These are phyloP conservation scores for Lamprotornis superbus DNA, from an alignment of 2,113 vertebrate species.

Conservation along the genomic window DNA sequence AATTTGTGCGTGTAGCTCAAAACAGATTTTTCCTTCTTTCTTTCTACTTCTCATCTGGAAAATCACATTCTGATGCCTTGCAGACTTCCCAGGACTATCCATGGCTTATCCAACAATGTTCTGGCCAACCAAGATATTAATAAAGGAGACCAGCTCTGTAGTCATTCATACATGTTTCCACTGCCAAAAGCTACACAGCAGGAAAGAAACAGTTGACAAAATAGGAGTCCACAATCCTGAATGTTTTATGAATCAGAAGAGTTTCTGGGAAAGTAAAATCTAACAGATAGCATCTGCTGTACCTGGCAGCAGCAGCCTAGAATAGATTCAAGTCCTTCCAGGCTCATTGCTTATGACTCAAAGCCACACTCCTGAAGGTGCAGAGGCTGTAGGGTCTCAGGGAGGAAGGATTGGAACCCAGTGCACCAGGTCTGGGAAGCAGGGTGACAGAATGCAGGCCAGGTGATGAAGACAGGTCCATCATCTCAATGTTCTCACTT, in stretches of 20 bases:
- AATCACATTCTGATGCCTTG: slow-evolving; percentile 11
- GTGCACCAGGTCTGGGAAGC: neutral
- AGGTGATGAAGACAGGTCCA: neutral
- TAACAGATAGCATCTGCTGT: neutral
- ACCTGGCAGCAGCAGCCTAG: neutral
- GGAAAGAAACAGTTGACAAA: neutral
- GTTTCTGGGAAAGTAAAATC: slow-evolving; percentile 3
- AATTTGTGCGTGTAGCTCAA: neutral
- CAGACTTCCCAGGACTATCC: neutral
- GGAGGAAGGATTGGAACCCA: neutral
- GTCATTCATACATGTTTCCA: neutral
- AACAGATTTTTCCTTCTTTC: neutral
- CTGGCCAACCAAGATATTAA: neutral
- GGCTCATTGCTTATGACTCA: neutral
- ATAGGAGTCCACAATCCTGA: neutral
- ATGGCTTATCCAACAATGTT: neutral
- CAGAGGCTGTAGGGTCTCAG: neutral
- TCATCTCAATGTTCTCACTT: neutral
- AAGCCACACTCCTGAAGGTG: neutral
- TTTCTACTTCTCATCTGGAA: slow-evolving; percentile 3
- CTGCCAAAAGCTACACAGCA: neutral
- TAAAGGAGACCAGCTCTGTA: neutral
- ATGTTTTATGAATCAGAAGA: neutral
- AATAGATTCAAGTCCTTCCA: neutral
- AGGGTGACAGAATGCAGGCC: neutral